Evolutionary conservation across 1,140 invertebrate species (phyloP), one percentile per base, ranked within the genome.

Genomic region (Macrobrachium nipponense): DNA sequence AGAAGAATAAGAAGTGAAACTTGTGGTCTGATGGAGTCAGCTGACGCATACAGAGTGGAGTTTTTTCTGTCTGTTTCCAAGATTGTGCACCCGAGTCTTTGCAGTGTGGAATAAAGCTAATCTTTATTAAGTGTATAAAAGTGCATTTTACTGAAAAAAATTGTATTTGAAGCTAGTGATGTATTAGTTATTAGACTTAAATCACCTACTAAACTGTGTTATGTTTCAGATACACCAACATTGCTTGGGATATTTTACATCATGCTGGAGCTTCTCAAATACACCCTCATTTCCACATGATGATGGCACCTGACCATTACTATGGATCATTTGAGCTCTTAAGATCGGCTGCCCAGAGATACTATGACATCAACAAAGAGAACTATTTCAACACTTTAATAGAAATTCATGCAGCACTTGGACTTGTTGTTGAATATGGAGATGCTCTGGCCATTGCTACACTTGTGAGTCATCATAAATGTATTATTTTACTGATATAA

Each of bases 181-280:
- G 27, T 36, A 36, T 36, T 4, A 36, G 27, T 36, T 36, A 36
- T 36, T 36, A 36, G 27, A 4, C 27, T 36, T 4, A 36, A 36
- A 36, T 36, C 27, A n/a, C 12, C 8, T 51, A 20, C 23, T 73
- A 36, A 15, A 64, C 20, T 6, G 17, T 62, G 44, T 17, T 58
- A 60, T 61, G 5, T 59, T n/a, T n/a, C 76, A 84, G 87, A 23
- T 88, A 85, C 85, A 92, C 92, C 20, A 89, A 90, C 36, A 58
- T 92, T 18, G 89, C 92, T 8, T 93, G 92, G 92, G 92, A 93
- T 88, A 89, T 91, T 11, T 87, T 92, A 68, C 92, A 92, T 27
- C 91, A 92, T 89, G 91, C 91, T 58, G 92, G 92, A 23, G 92
- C 92, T 61, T 92, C 92, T 89, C 92, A 93, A 90, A 89, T 93